Percentiles rank a stretch among this genome's conserved stretches.
These are phyloP conservation scores for Phortica variegata DNA, from an alignment of 1,140 invertebrate species.

Conservation along the genomic window DNA sequence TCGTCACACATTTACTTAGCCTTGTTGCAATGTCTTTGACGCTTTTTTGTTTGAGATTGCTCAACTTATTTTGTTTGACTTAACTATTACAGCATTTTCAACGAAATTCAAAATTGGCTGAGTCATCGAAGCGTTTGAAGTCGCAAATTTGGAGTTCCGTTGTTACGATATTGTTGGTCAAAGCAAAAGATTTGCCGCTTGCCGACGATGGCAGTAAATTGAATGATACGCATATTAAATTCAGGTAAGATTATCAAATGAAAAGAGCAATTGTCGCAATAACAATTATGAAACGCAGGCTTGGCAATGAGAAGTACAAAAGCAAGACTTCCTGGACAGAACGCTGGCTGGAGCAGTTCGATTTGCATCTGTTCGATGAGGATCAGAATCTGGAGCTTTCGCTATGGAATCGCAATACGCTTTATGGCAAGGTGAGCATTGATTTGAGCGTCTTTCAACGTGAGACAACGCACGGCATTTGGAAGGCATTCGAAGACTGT, in stretches of 20 bases:
- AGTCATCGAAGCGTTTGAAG: conserved; percentile 78
- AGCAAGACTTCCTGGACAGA: conserved; percentile 88
- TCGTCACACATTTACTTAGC: conserved; percentile 3
- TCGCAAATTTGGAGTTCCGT: conserved; percentile 94
- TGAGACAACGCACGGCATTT: conserved; percentile 88
- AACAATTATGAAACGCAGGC: conserved; percentile 59
- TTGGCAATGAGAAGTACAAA: conserved; percentile 98
- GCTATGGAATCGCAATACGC: conserved; percentile 48
- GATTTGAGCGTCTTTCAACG: conserved; percentile 82
- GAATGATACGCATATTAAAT: conserved; percentile 95
- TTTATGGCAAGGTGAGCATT: conserved; percentile 72
- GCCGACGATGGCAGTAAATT: conserved; percentile 86
- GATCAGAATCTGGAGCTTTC: conserved; percentile 49
- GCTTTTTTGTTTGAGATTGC: conserved; percentile 40
- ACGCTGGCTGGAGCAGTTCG: conserved; percentile 96
- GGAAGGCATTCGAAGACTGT: conserved; percentile 85
- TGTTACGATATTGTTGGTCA: conserved; percentile 93
- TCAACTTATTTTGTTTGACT: conserved; percentile 3
- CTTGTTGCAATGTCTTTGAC: not conserved
- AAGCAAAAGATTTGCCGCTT: conserved; percentile 85
- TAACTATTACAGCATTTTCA: conserved; percentile 70
- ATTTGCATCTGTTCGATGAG: conserved; percentile 91
- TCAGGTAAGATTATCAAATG: conserved; percentile 67
- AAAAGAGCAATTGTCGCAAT: not conserved
- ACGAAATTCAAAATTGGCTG: conserved; percentile 71